phyloP scores from a whole-genome alignment of 2,113 vertebrate species.

The Chaenogobius annularis region DNA sequence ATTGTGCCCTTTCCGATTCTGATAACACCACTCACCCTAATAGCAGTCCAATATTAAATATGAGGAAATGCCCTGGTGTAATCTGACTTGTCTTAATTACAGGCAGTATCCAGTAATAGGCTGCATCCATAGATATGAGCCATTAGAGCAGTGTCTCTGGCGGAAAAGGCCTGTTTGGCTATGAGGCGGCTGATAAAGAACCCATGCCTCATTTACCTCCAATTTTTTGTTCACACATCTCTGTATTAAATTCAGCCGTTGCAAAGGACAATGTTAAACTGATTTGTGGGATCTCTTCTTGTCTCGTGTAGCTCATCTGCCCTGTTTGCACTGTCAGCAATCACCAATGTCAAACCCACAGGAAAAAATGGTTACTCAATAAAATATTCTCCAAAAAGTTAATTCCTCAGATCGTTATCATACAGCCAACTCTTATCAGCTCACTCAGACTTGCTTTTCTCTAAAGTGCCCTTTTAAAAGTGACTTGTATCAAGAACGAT shows the following conservation, averaged over 20 bases:
- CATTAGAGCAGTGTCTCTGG: constrained; percentile 66
- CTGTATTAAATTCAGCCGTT: constrained; percentile 68
- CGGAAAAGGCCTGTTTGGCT: constrained; percentile 61
- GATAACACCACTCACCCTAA: constrained; percentile 46
- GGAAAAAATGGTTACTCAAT: constrained; percentile 40
- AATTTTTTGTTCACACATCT: constrained; percentile 69
- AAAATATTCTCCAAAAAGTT: constrained; percentile 42
- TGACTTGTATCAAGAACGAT: not conserved
- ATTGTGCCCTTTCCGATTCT: constrained; percentile 27
- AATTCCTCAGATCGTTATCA: constrained; percentile 25
- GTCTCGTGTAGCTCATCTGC: constrained; percentile 55
- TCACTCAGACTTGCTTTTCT: constrained; percentile 6
- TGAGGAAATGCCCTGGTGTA: constrained; percentile 52
- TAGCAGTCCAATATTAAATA: constrained; percentile 58
- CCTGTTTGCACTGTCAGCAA: constrained; percentile 69
- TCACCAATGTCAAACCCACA: constrained; percentile 31
- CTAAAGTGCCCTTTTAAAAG: not conserved
- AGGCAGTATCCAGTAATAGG: constrained; percentile 72
- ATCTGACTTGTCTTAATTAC: constrained; percentile 75
- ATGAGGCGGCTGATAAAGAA: constrained; percentile 69
- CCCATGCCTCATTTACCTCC: constrained; percentile 71
- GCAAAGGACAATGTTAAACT: constrained; percentile 67
- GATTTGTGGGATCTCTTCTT: constrained; percentile 66
- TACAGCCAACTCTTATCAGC: constrained; percentile 22
- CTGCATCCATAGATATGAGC: constrained; percentile 68